Percentiles rank a stretch among this genome's conserved stretches.
These are phyloP conservation scores for Drymodes brunneopygia DNA, from an alignment of 2,113 vertebrate genomes.

Conservation along the genomic window DNA sequence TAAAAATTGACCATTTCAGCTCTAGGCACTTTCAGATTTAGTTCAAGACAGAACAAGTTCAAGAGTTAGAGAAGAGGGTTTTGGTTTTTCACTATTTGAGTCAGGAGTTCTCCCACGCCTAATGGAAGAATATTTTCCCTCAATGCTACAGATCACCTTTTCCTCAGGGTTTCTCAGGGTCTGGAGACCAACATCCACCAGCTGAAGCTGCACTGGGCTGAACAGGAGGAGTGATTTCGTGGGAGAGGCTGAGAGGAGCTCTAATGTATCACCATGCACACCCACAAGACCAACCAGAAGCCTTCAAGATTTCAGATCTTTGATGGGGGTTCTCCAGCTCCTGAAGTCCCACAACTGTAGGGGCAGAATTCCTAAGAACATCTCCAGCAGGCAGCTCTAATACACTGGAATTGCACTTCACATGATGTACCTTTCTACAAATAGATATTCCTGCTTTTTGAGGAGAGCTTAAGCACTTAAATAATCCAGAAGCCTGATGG, in stretches of 20 bases:
- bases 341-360: neutral
- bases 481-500: slow-evolving; percentile 38
- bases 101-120: too few relatives aligned
- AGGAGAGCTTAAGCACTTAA: slow-evolving; percentile 28
- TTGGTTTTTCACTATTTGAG: neutral
- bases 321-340: neutral
- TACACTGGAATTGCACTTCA: neutral
- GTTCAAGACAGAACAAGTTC: neutral
- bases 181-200: neutral
- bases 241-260: neutral
- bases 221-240: neutral
- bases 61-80: neutral
- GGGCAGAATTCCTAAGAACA: neutral
- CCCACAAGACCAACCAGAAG: neutral
- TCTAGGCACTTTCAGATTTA: neutral
- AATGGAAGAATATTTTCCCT: neutral
- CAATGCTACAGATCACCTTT: neutral
- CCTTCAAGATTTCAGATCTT: neutral
- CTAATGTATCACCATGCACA: accelerated
- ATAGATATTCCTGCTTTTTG: slow-evolving; percentile 37
- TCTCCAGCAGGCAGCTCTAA: neutral
- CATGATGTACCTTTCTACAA: slow-evolving; percentile 45
- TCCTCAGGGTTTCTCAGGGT: neutral
- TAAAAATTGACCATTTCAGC: neutral
- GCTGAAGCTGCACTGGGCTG: neutral